A percentile compares a stretch with the other conserved stretches of the same genome.
phyloP scores from a whole-genome alignment of 2,888 invertebrate species.

The Oithona nana region DNA sequence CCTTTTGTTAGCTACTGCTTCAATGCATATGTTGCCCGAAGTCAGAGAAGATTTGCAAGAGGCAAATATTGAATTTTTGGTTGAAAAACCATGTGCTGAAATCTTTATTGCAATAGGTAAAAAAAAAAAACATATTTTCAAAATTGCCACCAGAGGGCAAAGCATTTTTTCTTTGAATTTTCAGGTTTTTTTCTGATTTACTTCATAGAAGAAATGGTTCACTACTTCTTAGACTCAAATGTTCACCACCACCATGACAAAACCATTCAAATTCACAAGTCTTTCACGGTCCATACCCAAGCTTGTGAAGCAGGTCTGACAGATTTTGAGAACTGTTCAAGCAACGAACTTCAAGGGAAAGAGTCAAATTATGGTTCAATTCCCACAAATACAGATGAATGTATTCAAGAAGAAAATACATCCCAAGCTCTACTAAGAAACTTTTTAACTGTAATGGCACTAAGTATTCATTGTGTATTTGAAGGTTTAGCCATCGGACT shows the following conservation, averaged over 20 bases:
- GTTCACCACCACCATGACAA: background rate
- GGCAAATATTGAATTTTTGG: no score
- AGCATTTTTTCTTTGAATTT: no score
- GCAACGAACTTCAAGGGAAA: no score
- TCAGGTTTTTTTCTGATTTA: conserved; percentile 55
- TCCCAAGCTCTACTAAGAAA: conserved; percentile 6
- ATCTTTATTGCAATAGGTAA: no score
- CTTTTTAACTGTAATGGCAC: conserved; percentile 31
- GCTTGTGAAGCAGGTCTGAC: background rate
- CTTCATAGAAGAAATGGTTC: conserved; percentile 57
- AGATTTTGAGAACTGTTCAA: background rate
- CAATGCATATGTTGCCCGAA: conserved; percentile 3
- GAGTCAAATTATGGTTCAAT: background rate
- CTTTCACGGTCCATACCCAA: background rate
- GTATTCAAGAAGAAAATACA: no score
- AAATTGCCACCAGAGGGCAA: no score
- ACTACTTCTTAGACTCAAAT: conserved; percentile 32
- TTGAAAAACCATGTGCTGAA: no score
- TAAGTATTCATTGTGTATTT: conserved; percentile 65
- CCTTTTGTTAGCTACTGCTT: background rate
- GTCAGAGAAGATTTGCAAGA: no score
- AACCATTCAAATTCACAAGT: background rate
- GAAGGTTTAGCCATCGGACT: conserved; percentile 68
- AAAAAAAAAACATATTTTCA: no score
- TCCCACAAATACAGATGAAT: background rate